phyloP scores from a whole-genome alignment of 2,888 invertebrate genomes.

The Caenorhabditis becei region DNA sequence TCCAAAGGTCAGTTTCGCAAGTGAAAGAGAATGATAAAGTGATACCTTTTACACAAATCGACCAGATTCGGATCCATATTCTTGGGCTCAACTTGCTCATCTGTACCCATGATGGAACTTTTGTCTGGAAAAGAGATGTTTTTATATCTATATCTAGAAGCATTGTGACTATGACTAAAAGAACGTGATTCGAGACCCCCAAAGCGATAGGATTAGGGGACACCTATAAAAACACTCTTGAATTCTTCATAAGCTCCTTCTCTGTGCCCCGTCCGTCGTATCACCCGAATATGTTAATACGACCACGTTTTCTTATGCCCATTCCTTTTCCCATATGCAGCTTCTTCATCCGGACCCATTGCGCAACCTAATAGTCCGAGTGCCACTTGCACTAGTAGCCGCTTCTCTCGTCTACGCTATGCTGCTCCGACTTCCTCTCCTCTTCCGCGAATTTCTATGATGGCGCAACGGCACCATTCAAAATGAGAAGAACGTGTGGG shows the following conservation, averaged over 20 bases:
- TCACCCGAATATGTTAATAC: conserved; percentile 44
- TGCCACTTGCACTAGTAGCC: conserved; percentile 42
- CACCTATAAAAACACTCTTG: conserved; percentile 5
- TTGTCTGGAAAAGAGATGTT: conserved; percentile 28
- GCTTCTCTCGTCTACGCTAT: conserved; percentile 29
- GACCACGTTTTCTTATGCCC: conserved; percentile 25
- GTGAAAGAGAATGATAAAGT: conserved; percentile 24
- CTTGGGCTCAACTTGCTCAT: conserved; percentile 27
- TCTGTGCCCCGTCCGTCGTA: conserved; percentile 21
- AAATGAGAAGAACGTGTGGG: conserved; percentile 61
- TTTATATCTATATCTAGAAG: too few species aligned
- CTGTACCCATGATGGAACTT: conserved; percentile 43
- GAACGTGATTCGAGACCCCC: too few species aligned
- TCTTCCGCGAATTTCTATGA: conserved; percentile 44
- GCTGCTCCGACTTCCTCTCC: conserved; percentile 15
- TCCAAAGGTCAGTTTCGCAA: background rate
- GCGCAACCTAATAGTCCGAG: conserved; percentile 55
- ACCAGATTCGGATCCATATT: conserved; percentile 22
- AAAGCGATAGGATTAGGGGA: background rate
- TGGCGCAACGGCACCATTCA: conserved; percentile 61
- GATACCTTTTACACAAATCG: conserved; percentile 55
- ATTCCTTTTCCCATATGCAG: conserved; percentile 42
- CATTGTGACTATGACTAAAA: too few species aligned
- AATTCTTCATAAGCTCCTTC: background rate
- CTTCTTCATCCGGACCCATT: conserved; percentile 30